Base-by-base conservation (phyloP, 2,888 invertebrate species). In the Hirtodrosophila histrioides region DNA sequence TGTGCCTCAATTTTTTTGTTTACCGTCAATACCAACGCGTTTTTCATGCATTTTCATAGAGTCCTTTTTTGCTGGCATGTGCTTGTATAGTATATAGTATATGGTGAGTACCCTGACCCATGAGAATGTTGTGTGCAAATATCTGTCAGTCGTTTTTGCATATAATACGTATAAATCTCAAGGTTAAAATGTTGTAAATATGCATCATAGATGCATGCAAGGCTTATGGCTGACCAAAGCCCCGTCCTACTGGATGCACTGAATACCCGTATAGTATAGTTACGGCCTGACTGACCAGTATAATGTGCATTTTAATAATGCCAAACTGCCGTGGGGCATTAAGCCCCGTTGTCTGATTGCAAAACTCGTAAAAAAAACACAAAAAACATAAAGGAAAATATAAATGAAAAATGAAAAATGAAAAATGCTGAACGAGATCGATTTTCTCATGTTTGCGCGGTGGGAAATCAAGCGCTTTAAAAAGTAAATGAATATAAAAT, bases 171-270 rank as follows among this genome's bases (percentile, higher is more conserved):
- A 82, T 85, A 77, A 79, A 77, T 82, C 78, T 85, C 77, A 82
- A 82, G 81, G 85, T 81, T 84, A 81, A 76, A 68, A 48, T 69
- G 85, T 62, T 63, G 78, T 80, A 84, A 78, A 80, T 78, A 75
- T 80, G 75, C 82, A 78, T 81, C 68, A 68, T 63, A 51, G 60
- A 54, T 64, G 60, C 63, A 69, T 56, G 43, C 50, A 75, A 66
- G 31, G 31, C 31, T 31, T 31, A 75, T 69, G 69, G 78, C 65
- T 66, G 63, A 66, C 75, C 65, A 50, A 78, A 72, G 69, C 64
- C 27, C 54, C 68, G 51, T 69, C 24, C 41, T 45, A n/a, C n/a
- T n/a, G n/a, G 29, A 31, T 31, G 62, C 41, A 48, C 57, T 44
- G 50, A 17, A 24, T 31, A 37, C 44, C 23, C 37, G 48, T n/a